phyloP scores from a whole-genome alignment of 2,797 vertebrate species.

The Pseudochirops cupreus region DNA sequence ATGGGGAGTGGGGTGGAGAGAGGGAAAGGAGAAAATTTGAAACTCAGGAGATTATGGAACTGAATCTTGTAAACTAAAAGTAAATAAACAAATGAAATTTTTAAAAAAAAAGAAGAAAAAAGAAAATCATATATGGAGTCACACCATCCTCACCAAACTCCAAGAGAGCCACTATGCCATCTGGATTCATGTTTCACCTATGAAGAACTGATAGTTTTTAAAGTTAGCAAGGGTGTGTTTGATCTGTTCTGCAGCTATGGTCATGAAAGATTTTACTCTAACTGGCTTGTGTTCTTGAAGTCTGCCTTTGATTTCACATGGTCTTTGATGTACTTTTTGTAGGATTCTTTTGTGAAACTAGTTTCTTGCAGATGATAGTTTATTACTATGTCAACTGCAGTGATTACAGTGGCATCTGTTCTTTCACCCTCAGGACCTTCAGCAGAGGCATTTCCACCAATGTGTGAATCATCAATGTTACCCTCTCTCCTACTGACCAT shows the following conservation, averaged over 20 bases:
- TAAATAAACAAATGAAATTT: no score
- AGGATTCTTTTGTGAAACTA: constrained; percentile 88
- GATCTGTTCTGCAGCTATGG: constrained; percentile 85
- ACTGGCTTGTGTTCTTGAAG: constrained; percentile 87
- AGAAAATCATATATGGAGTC: constrained; percentile 94
- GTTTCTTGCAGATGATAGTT: constrained; percentile 92
- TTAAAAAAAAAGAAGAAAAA: constrained; percentile 64
- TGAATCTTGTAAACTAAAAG: no score
- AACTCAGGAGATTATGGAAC: no score
- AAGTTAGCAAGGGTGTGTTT: constrained; percentile 86
- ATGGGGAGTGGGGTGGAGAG: no score
- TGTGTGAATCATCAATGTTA: constrained; percentile 88
- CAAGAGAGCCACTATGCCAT: constrained; percentile 92
- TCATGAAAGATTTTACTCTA: constrained; percentile 88
- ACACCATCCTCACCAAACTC: constrained; percentile 92
- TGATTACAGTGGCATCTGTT: constrained; percentile 81
- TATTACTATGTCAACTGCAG: constrained; percentile 92
- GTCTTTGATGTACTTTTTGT: constrained; percentile 89
- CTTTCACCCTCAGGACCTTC: constrained; percentile 86
- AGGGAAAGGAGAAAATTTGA: no score
- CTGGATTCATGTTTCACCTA: constrained; percentile 92
- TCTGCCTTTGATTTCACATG: constrained; percentile 90
- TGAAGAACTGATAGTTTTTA: constrained; percentile 92
- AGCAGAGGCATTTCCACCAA: constrained; percentile 91
- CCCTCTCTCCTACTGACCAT: constrained; percentile 87